phyloP scores from a whole-genome alignment of 2,797 vertebrate genomes.

The Phrynocephalus forsythii region DNA sequence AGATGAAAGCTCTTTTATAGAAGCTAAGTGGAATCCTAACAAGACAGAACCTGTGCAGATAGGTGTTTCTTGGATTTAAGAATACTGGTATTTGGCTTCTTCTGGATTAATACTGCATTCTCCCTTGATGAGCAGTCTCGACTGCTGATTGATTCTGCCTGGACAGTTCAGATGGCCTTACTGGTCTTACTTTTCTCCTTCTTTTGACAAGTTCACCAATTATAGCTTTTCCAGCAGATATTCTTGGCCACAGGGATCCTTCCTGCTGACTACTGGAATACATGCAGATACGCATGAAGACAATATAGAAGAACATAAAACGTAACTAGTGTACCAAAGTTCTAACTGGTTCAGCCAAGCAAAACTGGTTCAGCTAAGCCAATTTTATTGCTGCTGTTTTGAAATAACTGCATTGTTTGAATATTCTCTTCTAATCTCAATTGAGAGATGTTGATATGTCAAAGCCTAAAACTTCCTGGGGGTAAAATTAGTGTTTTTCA shows the following conservation, averaged over 20 bases:
- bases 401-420: neutral
- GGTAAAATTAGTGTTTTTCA: neutral
- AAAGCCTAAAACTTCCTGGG: neutral
- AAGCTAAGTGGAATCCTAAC: neutral
- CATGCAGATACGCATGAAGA: neutral
- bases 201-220: neutral
- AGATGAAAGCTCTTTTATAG: neutral
- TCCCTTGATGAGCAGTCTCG: neutral
- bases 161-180: neutral
- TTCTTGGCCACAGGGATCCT: neutral
- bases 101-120: neutral
- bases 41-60: neutral
- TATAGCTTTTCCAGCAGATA: neutral
- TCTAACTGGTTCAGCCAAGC: neutral
- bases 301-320: neutral
- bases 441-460: neutral
- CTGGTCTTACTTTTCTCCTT: neutral
- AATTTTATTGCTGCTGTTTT: neutral
- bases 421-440: neutral
- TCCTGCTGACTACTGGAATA: neutral
- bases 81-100: neutral
- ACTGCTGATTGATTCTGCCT: neutral
- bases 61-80: neutral
- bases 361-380: neutral
- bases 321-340: neutral